A percentile compares a stretch with the other conserved stretches of the same genome.
phyloP scores from a whole-genome alignment of 2,113 vertebrate species.

The Addax nasomaculatus region DNA sequence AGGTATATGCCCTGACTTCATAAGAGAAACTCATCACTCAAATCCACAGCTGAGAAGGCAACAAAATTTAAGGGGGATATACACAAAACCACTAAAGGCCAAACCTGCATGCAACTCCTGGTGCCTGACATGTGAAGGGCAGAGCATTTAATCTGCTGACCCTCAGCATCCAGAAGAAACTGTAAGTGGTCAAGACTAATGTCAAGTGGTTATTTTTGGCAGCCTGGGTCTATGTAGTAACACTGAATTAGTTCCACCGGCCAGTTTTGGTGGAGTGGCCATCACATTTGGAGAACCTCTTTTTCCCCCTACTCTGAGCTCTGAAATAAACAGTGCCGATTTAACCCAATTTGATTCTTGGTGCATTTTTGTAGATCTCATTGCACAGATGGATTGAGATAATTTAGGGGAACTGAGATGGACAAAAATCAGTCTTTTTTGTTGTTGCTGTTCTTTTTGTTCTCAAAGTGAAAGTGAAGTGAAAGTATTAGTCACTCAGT shows the following conservation, averaged over 20 bases:
- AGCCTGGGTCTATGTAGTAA: background rate
- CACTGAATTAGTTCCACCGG: background rate
- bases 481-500: background rate
- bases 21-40: conserved; percentile 22
- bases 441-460: background rate
- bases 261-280: background rate
- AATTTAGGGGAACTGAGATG: background rate
- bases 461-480: background rate
- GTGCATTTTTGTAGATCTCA: background rate
- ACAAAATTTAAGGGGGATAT: background rate
- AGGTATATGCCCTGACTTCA: background rate
- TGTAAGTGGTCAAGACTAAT: background rate
- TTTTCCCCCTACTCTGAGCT: background rate
- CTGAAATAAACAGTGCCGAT: background rate
- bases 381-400: background rate
- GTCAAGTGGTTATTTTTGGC: background rate
- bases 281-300: background rate
- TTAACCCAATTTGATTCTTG: background rate
- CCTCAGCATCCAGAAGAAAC: background rate
- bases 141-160: background rate
- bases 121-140: background rate
- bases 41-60: background rate
- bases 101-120: background rate
- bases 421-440: background rate
- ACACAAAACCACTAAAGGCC: background rate